These are phyloP conservation scores for Lipotes vexillifer DNA, from an alignment of 2,113 vertebrate genomes.

Conservation along the genomic window DNA sequence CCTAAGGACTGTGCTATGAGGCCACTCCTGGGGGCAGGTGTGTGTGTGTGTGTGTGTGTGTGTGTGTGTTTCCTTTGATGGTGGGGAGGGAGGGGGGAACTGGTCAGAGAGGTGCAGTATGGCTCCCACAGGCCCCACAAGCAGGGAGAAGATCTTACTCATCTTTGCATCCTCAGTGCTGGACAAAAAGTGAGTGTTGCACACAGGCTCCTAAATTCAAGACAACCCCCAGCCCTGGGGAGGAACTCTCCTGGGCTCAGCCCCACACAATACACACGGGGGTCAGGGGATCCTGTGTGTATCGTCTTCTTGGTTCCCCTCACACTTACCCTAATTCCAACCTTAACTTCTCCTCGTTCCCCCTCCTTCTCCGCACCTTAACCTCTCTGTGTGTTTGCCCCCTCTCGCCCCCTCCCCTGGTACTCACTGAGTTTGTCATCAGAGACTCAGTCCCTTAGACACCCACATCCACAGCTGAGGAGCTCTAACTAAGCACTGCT, in stretches of 20 bases:
- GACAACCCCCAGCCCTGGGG: neutral
- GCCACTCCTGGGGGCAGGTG: neutral
- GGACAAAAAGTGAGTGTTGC: neutral
- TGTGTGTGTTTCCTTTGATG: neutral
- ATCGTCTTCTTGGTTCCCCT: neutral
- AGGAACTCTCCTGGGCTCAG: neutral
- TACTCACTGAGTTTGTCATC: neutral
- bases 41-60: neutral
- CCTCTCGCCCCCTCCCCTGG: rapidly evolving
- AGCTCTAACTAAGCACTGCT: neutral
- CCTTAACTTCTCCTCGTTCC: neutral
- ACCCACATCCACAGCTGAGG: neutral
- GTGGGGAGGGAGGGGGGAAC: too few species aligned
- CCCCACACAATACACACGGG: neutral
- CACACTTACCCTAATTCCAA: neutral
- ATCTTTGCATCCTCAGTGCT: neutral
- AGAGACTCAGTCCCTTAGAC: neutral
- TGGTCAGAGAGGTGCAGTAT: neutral
- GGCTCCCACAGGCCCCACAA: neutral
- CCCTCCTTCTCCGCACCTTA: neutral
- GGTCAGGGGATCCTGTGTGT: neutral
- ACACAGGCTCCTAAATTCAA: neutral
- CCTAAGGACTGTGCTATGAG: neutral
- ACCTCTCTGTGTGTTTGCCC: neutral
- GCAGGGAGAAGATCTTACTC: neutral